Evolutionary conservation across 2,797 vertebrate genomes (phyloP), one percentile per base, ranked within the genome.

Genomic region (Betta splendens): DNA sequence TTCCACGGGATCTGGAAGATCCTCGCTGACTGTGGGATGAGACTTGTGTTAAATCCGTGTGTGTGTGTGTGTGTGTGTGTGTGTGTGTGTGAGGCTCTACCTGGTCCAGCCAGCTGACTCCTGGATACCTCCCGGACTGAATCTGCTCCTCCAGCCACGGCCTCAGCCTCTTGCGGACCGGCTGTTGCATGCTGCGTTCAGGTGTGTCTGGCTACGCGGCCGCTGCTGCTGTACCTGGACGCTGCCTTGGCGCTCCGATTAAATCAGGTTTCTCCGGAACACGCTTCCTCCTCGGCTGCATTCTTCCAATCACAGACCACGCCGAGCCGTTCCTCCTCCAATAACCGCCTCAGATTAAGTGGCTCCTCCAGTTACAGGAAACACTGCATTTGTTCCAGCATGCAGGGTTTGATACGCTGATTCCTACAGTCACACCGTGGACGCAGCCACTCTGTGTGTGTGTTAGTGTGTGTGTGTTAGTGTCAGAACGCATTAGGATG

Each of bases 1-100:
- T 91, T 94, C 93, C 93, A 94, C 2, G 93, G 91, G 72, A 94
- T 93, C 64, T 94, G 92, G 71, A 94, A 94, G 55, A 93, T 83
- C 43, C 38, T 64, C 13, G 84, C 87, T 7, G 87, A 61, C 92
- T 93, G 58, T 11, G 17, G n/a, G 53, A 45, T 6, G 15, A 44
- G 64, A 57, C 2, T n/a, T n/a, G n/a, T 37, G 5, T 11, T 49
- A 5, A 28, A 39, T 36, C 23, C 21, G 22, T 43, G 22, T 25
- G 21, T 9, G 2, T 8, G 22, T 9, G 1, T 26, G 9, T 42
- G 5, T 2, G 23, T 38, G 4, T 33, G 9, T 49, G 26, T 36
- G 7, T 21, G 3, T 29, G 36, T 51, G 20, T 44, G 8, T 13
- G n/a, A 42, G 28, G 3, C 54, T 16, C 17, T 85, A 93, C 92